A percentile compares a stretch with the other conserved stretches of the same genome.
Conservation (phyloP, 1,140 invertebrate species). For the Sinella curviseta region DNA sequence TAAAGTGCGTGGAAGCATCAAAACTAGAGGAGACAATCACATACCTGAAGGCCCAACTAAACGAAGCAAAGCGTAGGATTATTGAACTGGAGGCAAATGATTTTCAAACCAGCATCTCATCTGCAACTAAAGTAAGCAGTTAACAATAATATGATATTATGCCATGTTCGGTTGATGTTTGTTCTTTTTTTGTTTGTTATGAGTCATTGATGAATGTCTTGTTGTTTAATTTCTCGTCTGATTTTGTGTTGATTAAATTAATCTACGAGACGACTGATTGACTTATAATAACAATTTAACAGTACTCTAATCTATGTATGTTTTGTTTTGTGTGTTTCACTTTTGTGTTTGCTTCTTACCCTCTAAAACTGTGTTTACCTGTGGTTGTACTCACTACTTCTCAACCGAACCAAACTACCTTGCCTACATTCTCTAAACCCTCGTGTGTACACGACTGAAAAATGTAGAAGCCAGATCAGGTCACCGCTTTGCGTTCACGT, state of each 20-base stretch:
- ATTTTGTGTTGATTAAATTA: no score
- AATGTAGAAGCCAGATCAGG: slow-evolving; percentile 40
- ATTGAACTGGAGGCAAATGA: slow-evolving; percentile 40
- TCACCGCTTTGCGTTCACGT: slow-evolving; percentile 44
- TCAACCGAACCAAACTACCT: slow-evolving; percentile 13
- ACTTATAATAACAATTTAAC: background rate
- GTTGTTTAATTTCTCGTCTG: background rate
- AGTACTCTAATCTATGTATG: background rate
- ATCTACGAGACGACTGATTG: no score
- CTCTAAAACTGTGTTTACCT: background rate
- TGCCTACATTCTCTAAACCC: background rate
- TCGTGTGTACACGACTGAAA: background rate
- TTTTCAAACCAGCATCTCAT: slow-evolving; percentile 32
- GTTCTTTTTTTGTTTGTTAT: background rate
- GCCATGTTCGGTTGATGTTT: background rate
- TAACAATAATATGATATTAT: background rate
- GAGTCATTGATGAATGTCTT: background rate
- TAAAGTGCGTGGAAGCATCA: slow-evolving; percentile 71
- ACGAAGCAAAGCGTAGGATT: slow-evolving; percentile 44
- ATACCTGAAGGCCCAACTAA: slow-evolving; percentile 36
- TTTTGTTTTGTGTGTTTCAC: slow-evolving; percentile 12
- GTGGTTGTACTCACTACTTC: slow-evolving; percentile 14
- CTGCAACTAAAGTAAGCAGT: background rate
- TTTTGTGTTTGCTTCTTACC: background rate
- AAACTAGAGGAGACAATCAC: slow-evolving; percentile 43